These are phyloP conservation scores for Apis mellifera DNA, from an alignment of 1,140 invertebrate genomes.

Conservation along the genomic window Amel_HAv3.1 CM009941.2:7878501-7879000, in stretches of 20 bases:
- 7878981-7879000: too few relatives aligned
- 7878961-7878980: too few relatives aligned
- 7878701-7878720: too few relatives aligned
- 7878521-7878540: slow-evolving; percentile 31
- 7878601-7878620: slow-evolving; percentile 39
- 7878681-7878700: slow-evolving; percentile 56
- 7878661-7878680: slow-evolving; percentile 70
- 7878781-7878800: slow-evolving; percentile 55
- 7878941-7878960: too few relatives aligned
- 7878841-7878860: slow-evolving; percentile 1
- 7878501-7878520: slow-evolving; percentile 13
- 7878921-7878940: background rate
- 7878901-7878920: background rate
- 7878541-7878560: slow-evolving; percentile 77
- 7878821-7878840: background rate
- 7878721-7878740: slow-evolving; percentile 56
- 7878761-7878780: slow-evolving; percentile 51
- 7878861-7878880: background rate
- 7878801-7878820: slow-evolving; percentile 34
- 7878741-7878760: slow-evolving; percentile 32
- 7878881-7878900: background rate
- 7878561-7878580: slow-evolving; percentile 78
- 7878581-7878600: slow-evolving; percentile 75
- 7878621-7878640: slow-evolving; percentile 74
- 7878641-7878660: slow-evolving; percentile 74